Evolutionary conservation across 64 coral and sea anemone species (phyloP).

Genomic region (Porites lutea): DNA sequence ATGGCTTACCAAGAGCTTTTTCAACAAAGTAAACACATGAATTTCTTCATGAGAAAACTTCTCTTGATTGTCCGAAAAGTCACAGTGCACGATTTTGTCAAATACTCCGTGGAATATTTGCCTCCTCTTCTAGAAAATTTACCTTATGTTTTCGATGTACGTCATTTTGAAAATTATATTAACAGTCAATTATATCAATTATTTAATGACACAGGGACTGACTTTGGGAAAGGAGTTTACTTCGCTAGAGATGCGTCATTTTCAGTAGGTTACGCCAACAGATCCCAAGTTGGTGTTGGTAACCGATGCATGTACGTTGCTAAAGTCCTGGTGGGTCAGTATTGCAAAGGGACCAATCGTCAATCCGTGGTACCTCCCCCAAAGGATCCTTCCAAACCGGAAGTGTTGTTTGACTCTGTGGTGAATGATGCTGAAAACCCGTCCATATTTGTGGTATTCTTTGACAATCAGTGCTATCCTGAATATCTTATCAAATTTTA

Average conservation of each 20-base stretch:
- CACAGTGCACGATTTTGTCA: too few species aligned
- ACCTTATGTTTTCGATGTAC: not conserved
- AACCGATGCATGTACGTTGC: slow-evolving; percentile 50
- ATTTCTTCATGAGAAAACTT: too few species aligned
- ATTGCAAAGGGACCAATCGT: not conserved
- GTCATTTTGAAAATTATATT: not conserved
- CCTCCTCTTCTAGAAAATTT: too few species aligned
- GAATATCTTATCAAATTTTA: slow-evolving; percentile 37
- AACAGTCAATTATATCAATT: not conserved
- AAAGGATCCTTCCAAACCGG: slow-evolving; percentile 18
- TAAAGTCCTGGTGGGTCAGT: slow-evolving; percentile 46
- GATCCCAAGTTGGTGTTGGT: not conserved
- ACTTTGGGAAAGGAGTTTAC: slow-evolving; percentile 55
- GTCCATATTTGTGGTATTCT: slow-evolving; percentile 55
- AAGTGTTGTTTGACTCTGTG: slow-evolving; percentile 47
- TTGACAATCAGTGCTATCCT: slow-evolving; percentile 67
- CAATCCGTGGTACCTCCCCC: slow-evolving; percentile 33
- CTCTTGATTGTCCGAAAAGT: too few species aligned
- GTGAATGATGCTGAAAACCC: slow-evolving; percentile 5
- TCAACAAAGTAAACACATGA: too few species aligned
- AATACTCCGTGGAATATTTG: too few species aligned
- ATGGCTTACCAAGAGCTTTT: too few species aligned
- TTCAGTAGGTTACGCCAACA: not conserved
- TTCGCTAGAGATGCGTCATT: slow-evolving; percentile 49
- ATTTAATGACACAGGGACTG: slow-evolving; percentile 26